A percentile compares a stretch with the other conserved stretches of the same genome.
These are phyloP conservation scores for Mylabris sibirica DNA, from an alignment of 2,888 invertebrate genomes.

Conservation along the genomic window DNA sequence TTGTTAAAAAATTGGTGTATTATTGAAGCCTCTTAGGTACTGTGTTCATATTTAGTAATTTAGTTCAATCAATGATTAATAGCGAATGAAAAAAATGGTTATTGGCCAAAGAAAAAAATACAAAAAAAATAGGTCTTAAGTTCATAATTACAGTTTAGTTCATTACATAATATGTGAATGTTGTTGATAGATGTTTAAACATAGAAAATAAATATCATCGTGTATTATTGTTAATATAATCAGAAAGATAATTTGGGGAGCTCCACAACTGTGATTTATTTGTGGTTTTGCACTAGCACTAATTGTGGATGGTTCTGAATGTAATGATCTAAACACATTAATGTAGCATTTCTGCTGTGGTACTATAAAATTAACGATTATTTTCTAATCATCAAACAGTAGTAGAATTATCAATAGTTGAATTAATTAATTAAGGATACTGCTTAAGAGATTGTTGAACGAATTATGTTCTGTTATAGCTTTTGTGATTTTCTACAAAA, in stretches of 20 bases:
- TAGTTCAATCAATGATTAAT: constrained; percentile 20
- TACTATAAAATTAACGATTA: no score
- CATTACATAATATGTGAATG: constrained; percentile 21
- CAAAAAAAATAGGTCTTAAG: constrained; percentile 17
- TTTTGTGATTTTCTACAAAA: constrained; percentile 25
- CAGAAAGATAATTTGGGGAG: no score
- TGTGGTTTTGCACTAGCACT: no score
- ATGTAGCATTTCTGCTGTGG: constrained; percentile 12
- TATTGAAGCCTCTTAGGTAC: constrained; percentile 11
- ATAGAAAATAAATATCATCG: neutral
- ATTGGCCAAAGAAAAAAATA: constrained; percentile 28
- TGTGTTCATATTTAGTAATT: constrained; percentile 27
- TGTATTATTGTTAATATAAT: neutral
- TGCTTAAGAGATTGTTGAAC: constrained; percentile 1
- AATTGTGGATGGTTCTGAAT: neutral
- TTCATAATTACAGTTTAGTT: constrained; percentile 21
- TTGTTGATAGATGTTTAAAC: constrained; percentile 24
- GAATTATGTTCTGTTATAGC: neutral
- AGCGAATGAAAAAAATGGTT: constrained; percentile 24
- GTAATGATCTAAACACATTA: constrained; percentile 27
- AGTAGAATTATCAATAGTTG: neutral
- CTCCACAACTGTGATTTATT: no score
- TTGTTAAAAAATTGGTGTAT: constrained; percentile 4
- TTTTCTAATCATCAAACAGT: neutral
- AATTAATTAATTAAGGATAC: neutral